Evolutionary conservation across 2,797 vertebrate genomes (phyloP).

Genomic region (Telmatherina bonti): DNA sequence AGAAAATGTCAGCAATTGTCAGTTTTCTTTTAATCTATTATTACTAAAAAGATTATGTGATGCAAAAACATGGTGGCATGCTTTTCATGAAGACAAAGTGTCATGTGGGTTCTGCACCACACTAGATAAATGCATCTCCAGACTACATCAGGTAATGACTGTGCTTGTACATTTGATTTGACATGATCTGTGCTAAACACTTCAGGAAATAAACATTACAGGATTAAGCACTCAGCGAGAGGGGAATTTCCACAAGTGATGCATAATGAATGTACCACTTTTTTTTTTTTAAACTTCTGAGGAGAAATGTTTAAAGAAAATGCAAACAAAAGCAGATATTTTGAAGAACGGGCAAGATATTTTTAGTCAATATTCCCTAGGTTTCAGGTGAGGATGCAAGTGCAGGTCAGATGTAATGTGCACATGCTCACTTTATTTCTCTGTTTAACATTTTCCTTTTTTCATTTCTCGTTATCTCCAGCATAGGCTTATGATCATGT

Average conservation of each 20-base stretch:
- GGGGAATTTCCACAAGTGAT: conserved; percentile 1
- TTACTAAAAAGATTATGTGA: not conserved
- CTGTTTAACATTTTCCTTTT: conserved; percentile 35
- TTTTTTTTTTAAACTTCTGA: not conserved
- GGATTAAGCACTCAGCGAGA: conserved; percentile 4
- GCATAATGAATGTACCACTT: not conserved
- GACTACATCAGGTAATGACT: conserved; percentile 14
- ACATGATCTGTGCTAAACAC: not conserved
- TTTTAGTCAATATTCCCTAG: conserved; percentile 2
- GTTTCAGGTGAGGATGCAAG: conserved; percentile 13
- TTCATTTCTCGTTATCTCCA: conserved; percentile 45
- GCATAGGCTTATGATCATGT: conserved; percentile 73
- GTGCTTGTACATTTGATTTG: not conserved
- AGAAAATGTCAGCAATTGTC: not conserved
- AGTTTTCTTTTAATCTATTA: not conserved
- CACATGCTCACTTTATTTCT: conserved; percentile 17
- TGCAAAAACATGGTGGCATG: not conserved
- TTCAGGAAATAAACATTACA: conserved; percentile 16
- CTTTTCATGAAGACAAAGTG: not conserved
- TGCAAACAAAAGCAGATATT: not conserved
- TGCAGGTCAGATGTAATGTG: conserved; percentile 21
- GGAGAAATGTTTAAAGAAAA: not conserved
- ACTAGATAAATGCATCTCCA: not conserved
- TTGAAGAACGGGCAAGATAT: not conserved
- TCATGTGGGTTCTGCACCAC: not conserved